Conservation (phyloP, 2,888 invertebrate species). For the Allolobophora icterica region DNA sequence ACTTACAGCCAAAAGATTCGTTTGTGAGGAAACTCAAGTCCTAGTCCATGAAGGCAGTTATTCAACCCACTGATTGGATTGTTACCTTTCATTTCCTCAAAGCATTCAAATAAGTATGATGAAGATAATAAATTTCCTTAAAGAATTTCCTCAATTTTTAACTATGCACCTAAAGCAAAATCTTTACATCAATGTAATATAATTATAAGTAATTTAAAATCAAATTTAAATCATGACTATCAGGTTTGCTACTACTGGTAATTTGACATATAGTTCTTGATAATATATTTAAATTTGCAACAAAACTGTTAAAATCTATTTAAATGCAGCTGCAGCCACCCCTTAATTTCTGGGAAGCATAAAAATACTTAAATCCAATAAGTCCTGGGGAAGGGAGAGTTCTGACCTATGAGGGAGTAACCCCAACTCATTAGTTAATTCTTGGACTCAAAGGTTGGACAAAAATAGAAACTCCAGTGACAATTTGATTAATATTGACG, state of each 20-base stretch:
- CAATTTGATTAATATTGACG: conserved; percentile 14
- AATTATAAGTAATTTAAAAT: not conserved
- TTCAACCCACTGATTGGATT: too few relatives aligned
- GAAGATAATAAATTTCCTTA: not conserved
- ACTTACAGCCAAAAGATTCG: too few relatives aligned
- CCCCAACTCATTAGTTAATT: not conserved
- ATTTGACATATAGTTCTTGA: not conserved
- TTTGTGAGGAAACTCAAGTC: too few relatives aligned
- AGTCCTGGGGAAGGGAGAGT: not conserved
- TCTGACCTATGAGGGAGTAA: too few relatives aligned
- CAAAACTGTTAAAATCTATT: not conserved
- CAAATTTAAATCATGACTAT: not conserved
- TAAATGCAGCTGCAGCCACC: not conserved
- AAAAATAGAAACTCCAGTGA: not conserved
- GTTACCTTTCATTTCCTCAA: too few relatives aligned
- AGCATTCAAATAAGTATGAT: too few relatives aligned
- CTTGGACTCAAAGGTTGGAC: conserved; percentile 1
- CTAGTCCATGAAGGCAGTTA: too few relatives aligned
- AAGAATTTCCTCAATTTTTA: not conserved
- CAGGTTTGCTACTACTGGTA: not conserved
- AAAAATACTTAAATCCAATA: not conserved
- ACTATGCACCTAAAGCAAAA: not conserved
- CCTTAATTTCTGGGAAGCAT: not conserved
- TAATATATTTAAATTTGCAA: not conserved
- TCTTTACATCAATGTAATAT: not conserved